phyloP scores from a whole-genome alignment of 1,140 invertebrate genomes.

The Megalopta genalis region DNA sequence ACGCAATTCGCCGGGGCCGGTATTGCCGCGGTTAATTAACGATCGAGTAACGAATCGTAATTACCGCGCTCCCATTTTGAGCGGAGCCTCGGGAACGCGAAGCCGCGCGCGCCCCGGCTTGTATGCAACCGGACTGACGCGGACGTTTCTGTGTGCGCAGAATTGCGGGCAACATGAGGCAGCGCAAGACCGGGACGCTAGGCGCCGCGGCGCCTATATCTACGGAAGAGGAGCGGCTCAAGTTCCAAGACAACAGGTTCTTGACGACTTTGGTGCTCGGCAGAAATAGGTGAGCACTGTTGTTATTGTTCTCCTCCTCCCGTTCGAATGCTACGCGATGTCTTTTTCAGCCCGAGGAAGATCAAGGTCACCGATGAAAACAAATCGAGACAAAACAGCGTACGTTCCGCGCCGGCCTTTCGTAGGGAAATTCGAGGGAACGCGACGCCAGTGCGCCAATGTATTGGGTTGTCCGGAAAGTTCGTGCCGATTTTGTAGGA shows the following conservation, averaged over 20 bases:
- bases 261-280: constrained; percentile 76
- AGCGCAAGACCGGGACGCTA: constrained; percentile 66
- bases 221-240: constrained; percentile 70
- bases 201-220: constrained; percentile 56
- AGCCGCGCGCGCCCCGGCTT: neutral
- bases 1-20: neutral
- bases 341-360: too few species aligned
- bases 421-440: too few species aligned
- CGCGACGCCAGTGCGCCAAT: too few species aligned
- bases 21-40: neutral
- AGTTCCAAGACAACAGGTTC: constrained; percentile 78
- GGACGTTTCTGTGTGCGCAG: constrained; percentile 64
- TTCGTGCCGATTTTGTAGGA: too few species aligned
- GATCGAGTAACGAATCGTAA: constrained; percentile 1
- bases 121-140: constrained; percentile 46
- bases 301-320: neutral
- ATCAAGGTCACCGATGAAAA: too few species aligned
- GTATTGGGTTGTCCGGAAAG: too few species aligned
- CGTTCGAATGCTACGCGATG: too few species aligned
- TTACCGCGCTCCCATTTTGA: neutral
- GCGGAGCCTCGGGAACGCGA: neutral
- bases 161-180: constrained; percentile 70
- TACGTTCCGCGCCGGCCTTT: too few species aligned
- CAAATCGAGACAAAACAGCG: too few species aligned
- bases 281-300: constrained; percentile 74